Base-by-base conservation (phyloP, 2,888 invertebrate species). In the Drosophila nr. perissopoda region DNA sequence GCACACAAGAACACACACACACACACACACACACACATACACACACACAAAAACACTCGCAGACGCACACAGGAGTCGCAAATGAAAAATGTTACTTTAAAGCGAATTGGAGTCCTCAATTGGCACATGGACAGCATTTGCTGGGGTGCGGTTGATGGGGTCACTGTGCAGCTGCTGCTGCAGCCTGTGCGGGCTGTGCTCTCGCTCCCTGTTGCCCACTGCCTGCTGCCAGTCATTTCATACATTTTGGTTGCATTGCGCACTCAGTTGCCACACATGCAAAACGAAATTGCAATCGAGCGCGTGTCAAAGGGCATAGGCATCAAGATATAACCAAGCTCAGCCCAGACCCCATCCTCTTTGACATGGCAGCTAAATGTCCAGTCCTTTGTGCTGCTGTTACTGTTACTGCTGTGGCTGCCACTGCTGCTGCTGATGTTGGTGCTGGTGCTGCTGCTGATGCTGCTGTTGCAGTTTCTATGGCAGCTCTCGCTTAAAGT, bases 11-110 rank as follows among this genome's bases (percentile, higher is more conserved):
- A 48, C 45, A 65, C 38, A 13, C 16, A 48, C 4, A 18, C 42
- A 11, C 53, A 33, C 31, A n/a, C 21, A 75, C 72, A 58, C 69
- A 62, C 62, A 61, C 45, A 62, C 51, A 56, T 16, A 25, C 25
- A n/a, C 13, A 59, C 29, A 51, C 18, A 31, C 33, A 57, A 31
- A 34, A 13, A 34, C 49, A 75, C 68, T 56, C 69, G 59, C 62
- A 59, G 42, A 59, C 53, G 48, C 25, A 48, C 27, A 56, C 11
- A 34, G 38, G 36, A 36, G 53, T 25, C 36, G 38, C 64, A 69
- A 84, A 79, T 88, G 88, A 87, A 86, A 90, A 88, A 82, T 90
- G 82, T 80, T 80, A 77, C 82, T 90, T 90, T 90, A 87, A 87
- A 86, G 73, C 82, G 69, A 86, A 76, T 73, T 71, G 76, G 66